A percentile compares a stretch with the other conserved stretches of the same genome.
Conservation (phyloP, 2,113 vertebrate genomes). For the Oriolus oriolus region DNA sequence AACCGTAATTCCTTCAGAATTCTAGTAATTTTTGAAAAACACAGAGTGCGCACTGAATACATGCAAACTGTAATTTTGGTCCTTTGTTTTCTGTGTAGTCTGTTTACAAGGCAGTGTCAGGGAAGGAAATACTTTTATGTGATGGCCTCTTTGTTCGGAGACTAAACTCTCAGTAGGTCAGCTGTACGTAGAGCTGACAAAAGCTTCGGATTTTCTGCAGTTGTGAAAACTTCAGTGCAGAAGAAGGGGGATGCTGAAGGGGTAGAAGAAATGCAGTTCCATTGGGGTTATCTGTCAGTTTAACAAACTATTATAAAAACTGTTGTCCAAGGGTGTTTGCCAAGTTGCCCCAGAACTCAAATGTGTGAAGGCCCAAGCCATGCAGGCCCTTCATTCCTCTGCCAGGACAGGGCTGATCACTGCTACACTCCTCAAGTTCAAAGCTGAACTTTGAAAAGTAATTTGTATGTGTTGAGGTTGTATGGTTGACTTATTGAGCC, state of each 20-base stretch:
- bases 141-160: not conserved
- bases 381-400: not conserved
- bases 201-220: not conserved
- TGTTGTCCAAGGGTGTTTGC: not conserved
- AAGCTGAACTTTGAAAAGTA: not conserved
- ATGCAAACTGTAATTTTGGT: not conserved
- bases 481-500: not conserved
- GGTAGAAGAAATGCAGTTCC: not conserved
- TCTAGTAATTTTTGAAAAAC: not conserved
- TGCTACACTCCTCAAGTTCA: not conserved
- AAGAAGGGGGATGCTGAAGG: not conserved
- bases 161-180: not conserved
- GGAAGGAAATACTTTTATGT: not conserved
- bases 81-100: not conserved
- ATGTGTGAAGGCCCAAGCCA: not conserved
- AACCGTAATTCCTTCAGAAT: not conserved
- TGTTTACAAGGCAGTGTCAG: not conserved
- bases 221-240: not conserved
- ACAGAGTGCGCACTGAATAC: not conserved
- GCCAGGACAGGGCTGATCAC: not conserved
- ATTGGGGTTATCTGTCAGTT: not conserved
- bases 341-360: not conserved
- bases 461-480: not conserved
- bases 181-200: accelerated
- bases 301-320: not conserved